Evolutionary conservation across 2,797 vertebrate genomes (phyloP).

Genomic region (Muraenolepis orangiensis): DNA sequence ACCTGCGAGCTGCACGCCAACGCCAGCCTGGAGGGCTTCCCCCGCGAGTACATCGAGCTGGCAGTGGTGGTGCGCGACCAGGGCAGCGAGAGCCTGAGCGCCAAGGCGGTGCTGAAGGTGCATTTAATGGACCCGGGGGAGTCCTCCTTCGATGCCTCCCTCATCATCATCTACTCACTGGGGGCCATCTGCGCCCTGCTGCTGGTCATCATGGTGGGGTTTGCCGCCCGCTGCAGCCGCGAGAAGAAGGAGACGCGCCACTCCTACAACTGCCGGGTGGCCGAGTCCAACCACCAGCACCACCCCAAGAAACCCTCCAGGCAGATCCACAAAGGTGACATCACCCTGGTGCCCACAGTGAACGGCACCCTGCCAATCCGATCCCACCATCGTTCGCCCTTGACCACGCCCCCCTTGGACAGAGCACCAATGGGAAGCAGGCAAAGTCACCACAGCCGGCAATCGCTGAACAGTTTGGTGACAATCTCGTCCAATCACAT

Average conservation of each 20-base stretch:
- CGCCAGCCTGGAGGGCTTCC: slow-evolving; percentile 79
- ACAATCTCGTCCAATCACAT: slow-evolving; percentile 98
- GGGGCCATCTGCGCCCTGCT: slow-evolving; percentile 83
- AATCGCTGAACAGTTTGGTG: slow-evolving; percentile 95
- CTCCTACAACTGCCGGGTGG: slow-evolving; percentile 95
- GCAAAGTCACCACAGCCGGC: slow-evolving; percentile 94
- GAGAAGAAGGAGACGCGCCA: slow-evolving; percentile 91
- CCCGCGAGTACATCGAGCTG: slow-evolving; percentile 79
- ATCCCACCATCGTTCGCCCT: slow-evolving; percentile 88
- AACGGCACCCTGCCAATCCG: slow-evolving; percentile 93
- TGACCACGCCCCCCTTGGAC: slow-evolving; percentile 86
- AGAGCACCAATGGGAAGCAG: slow-evolving; percentile 88
- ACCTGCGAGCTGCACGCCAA: slow-evolving; percentile 92
- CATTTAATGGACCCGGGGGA: slow-evolving; percentile 77
- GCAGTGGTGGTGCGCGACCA: slow-evolving; percentile 85
- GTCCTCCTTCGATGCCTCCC: slow-evolving; percentile 78
- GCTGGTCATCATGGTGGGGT: slow-evolving; percentile 90
- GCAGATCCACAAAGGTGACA: slow-evolving; percentile 97
- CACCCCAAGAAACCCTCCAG: slow-evolving; percentile 91
- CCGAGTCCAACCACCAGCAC: slow-evolving; percentile 92
- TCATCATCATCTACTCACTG: slow-evolving; percentile 91
- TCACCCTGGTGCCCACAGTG: slow-evolving; percentile 90
- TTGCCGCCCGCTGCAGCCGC: slow-evolving; percentile 84
- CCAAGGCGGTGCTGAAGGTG: slow-evolving; percentile 84
- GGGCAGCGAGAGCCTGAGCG: slow-evolving; percentile 83